Percentiles rank a stretch among this genome's conserved stretches.
phyloP scores from a whole-genome alignment of 37 sponge, comb jelly and placozoan species.

The Theonella swinhoei region DNA sequence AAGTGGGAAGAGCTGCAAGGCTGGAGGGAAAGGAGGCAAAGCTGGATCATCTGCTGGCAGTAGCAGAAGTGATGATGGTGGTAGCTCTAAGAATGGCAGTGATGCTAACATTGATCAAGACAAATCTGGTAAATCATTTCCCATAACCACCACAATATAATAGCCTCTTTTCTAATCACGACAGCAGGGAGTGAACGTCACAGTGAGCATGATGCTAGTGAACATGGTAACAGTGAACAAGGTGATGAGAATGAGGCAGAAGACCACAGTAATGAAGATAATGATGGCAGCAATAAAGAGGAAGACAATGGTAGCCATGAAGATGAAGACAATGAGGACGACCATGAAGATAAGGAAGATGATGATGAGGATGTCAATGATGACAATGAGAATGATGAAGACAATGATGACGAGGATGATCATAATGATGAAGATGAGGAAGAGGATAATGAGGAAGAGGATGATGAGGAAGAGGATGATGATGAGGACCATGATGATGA shows the following conservation, averaged over 20 bases:
- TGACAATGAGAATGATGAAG: neutral
- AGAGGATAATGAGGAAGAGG: neutral
- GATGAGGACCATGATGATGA: neutral
- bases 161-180: too few species aligned
- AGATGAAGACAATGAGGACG: neutral
- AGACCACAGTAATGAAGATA: conserved; percentile 1
- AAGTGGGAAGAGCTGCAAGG: conserved; percentile 19
- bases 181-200: neutral
- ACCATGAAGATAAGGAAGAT: neutral
- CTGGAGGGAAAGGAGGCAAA: too few species aligned
- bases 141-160: too few species aligned
- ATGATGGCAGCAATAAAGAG: conserved; percentile 11
- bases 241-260: neutral
- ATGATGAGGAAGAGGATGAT: neutral
- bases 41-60: too few species aligned
- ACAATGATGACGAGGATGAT: neutral
- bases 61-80: too few species aligned
- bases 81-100: neutral
- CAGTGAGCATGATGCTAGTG: neutral
- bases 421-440: neutral
- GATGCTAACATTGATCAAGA: neutral
- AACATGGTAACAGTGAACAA: neutral
- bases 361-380: neutral
- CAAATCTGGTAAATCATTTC: neutral
- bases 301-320: neutral